Evolutionary conservation across 2,797 vertebrate species (phyloP).

Genomic region (Semaprochilodus insignis): DNA sequence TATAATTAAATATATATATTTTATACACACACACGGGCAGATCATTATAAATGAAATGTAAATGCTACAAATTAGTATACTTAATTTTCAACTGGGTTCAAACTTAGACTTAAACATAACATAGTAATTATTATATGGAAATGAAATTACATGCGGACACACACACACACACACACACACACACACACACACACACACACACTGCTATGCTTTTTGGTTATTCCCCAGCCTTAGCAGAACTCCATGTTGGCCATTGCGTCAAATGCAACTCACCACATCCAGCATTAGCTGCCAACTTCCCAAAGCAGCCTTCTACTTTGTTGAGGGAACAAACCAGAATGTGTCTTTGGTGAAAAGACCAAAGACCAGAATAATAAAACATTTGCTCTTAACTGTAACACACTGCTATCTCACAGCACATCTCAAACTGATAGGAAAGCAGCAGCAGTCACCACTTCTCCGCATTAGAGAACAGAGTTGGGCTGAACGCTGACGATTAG

Average conservation of each 20-base stretch:
- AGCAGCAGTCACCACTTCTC: background rate
- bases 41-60: no score
- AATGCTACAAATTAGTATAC: no score
- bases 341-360: background rate
- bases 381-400: background rate
- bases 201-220: background rate
- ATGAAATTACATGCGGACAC: no score
- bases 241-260: background rate
- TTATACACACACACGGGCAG: no score
- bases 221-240: background rate
- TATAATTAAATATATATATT: no score
- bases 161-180: no score
- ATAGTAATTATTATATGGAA: no score
- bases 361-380: no score
- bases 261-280: background rate
- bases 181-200: no score
- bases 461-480: background rate
- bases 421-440: background rate
- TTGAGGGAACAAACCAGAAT: background rate
- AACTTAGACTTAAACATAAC: no score
- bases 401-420: background rate
- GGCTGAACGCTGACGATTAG: background rate
- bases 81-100: no score
- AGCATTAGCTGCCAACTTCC: background rate
- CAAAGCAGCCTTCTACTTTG: background rate